phyloP scores from a whole-genome alignment of 2,888 invertebrate species.

The Oscheius sp. region DNA sequence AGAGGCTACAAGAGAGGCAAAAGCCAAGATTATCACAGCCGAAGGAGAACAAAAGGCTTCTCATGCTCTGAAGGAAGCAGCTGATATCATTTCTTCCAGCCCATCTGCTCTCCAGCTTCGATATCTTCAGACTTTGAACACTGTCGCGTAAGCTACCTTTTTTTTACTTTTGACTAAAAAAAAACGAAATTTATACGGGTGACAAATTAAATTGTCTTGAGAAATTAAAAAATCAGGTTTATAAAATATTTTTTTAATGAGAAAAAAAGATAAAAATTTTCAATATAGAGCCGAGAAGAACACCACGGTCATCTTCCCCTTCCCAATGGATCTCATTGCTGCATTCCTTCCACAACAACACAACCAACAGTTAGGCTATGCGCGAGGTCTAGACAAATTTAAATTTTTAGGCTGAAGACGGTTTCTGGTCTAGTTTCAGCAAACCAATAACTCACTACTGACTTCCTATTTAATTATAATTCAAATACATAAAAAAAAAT shows the following conservation, averaged over 20 bases:
- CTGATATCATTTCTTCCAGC: conserved; percentile 75
- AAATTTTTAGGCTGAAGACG: neutral
- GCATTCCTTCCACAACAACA: conserved; percentile 11
- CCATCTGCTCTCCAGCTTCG: conserved; percentile 92
- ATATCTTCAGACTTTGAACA: conserved; percentile 91
- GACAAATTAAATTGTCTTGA: neutral
- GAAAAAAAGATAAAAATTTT: neutral
- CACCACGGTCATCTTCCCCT: conserved; percentile 23
- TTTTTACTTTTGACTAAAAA: no score
- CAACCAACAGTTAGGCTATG: conserved; percentile 2
- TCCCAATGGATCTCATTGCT: conserved; percentile 10
- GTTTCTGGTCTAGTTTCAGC: neutral
- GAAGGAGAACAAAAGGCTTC: conserved; percentile 88
- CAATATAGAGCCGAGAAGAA: conserved; percentile 19
- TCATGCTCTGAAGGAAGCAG: conserved; percentile 89
- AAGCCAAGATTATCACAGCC: conserved; percentile 83
- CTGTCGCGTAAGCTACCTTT: conserved; percentile 75
- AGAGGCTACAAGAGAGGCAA: conserved; percentile 88
- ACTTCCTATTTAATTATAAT: no score
- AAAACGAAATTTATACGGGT: no score
- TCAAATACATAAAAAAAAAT: no score
- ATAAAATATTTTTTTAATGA: neutral
- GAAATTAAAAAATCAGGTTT: neutral
- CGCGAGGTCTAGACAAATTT: neutral
- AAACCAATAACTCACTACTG: neutral